A percentile compares a stretch with the other conserved stretches of the same genome.
phyloP scores from a whole-genome alignment of 1,140 invertebrate genomes.

The Diplogasteroides magnus region DNA sequence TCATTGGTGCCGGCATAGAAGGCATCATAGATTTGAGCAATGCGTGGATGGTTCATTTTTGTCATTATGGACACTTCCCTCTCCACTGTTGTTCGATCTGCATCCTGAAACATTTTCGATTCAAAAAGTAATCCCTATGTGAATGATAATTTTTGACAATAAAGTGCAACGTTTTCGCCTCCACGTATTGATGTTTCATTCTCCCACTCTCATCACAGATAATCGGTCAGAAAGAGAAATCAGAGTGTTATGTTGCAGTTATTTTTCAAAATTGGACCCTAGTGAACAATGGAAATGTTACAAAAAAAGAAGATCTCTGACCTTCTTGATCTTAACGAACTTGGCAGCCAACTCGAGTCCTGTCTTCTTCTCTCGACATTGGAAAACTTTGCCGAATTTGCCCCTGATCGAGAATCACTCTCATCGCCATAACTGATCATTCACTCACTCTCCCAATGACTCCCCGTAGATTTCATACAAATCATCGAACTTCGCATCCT shows the following conservation, averaged over 20 bases:
- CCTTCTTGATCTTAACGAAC: constrained; percentile 43
- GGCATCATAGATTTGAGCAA: constrained; percentile 62
- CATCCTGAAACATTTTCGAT: constrained; percentile 42
- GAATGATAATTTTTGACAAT: too few species aligned
- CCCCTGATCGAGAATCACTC: constrained; percentile 66
- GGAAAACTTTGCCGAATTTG: constrained; percentile 69
- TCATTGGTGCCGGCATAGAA: constrained; percentile 62
- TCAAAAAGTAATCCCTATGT: too few species aligned
- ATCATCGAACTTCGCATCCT: constrained; percentile 55
- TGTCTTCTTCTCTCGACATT: constrained; percentile 47
- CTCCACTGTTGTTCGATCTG: constrained; percentile 44
- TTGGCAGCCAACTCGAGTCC: constrained; percentile 47
- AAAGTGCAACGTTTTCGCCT: too few species aligned
- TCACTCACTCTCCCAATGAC: constrained; percentile 57
- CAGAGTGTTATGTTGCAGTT: too few species aligned
- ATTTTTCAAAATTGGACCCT: too few species aligned
- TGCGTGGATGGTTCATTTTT: constrained; percentile 60
- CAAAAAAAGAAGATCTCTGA: neutral
- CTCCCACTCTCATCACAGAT: too few species aligned
- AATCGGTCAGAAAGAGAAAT: too few species aligned
- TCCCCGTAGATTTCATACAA: constrained; percentile 56
- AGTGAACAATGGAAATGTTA: too few species aligned
- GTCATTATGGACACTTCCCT: constrained; percentile 60
- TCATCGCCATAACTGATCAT: neutral
- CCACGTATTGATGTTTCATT: too few species aligned